These are phyloP conservation scores for Frankliniella intonsa DNA, from an alignment of 2,888 invertebrate genomes.

Conservation along the genomic window DNA sequence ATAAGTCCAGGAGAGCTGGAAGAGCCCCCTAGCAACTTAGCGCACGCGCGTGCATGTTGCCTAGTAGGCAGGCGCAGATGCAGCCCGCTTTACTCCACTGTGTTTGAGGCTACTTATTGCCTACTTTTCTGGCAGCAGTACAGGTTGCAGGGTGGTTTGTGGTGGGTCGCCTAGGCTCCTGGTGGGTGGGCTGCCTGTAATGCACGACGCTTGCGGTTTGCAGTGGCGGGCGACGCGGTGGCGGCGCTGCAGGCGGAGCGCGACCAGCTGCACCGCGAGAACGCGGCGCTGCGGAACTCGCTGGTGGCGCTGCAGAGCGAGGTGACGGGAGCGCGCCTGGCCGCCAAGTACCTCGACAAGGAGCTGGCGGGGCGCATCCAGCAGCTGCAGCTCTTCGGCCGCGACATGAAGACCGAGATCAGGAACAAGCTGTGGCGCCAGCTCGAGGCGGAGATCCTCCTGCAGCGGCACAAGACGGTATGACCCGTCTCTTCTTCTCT, in stretches of 20 bases:
- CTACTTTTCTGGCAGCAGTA: too few relatives aligned
- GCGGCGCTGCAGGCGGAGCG: conserved; percentile 28
- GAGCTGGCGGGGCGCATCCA: conserved; percentile 77
- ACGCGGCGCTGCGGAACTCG: conserved; percentile 63
- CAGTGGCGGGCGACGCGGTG: conserved; percentile 1
- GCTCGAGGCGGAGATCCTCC: conserved; percentile 78
- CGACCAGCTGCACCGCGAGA: conserved; percentile 59
- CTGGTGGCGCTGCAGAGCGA: conserved; percentile 72
- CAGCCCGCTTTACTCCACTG: too few relatives aligned
- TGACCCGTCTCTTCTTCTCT: conserved; percentile 41
- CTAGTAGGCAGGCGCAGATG: too few relatives aligned
- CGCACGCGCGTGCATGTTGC: too few relatives aligned
- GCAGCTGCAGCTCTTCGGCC: conserved; percentile 73
- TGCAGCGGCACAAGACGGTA: conserved; percentile 80
- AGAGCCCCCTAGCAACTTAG: too few relatives aligned
- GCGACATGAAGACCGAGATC: conserved; percentile 71
- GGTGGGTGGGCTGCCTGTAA: neutral
- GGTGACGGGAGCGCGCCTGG: conserved; percentile 76
- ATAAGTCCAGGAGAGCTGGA: too few relatives aligned
- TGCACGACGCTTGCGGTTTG: neutral
- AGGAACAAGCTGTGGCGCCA: conserved; percentile 76
- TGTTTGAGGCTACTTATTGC: too few relatives aligned
- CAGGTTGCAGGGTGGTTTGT: too few relatives aligned
- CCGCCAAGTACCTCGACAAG: conserved; percentile 82
- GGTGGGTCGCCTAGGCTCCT: too few relatives aligned